These are phyloP conservation scores for Xanthia icteritia DNA, from an alignment of 2,888 invertebrate species.

Conservation along the genomic window DNA sequence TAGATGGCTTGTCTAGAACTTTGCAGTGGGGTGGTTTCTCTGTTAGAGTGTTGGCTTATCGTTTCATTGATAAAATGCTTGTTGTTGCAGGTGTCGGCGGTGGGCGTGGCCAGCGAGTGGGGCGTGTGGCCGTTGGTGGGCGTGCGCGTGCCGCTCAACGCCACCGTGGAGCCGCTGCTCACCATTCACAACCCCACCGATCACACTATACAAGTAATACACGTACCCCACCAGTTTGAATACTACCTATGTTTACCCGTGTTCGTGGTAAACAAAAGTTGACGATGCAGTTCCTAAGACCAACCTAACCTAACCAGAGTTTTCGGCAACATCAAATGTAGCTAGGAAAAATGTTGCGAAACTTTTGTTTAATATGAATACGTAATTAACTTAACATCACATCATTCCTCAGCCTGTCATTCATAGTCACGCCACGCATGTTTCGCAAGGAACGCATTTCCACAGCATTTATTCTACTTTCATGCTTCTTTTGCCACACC, in stretches of 20 bases:
- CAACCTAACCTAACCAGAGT: too few relatives aligned
- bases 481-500: too few relatives aligned
- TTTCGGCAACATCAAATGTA: neutral
- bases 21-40: neutral
- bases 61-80: too few relatives aligned
- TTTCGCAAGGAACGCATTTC: too few relatives aligned
- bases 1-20: too few relatives aligned
- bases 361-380: neutral
- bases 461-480: too few relatives aligned
- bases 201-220: slow-evolving; percentile 94
- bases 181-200: slow-evolving; percentile 98
- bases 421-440: too few relatives aligned
- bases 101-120: slow-evolving; percentile 97
- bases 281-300: neutral
- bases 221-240: too few relatives aligned
- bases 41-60: neutral
- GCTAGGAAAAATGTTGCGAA: neutral
- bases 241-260: neutral
- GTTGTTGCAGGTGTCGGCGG: slow-evolving; percentile 93
- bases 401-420: too few relatives aligned
- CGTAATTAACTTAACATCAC: neutral
- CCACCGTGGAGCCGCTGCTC: slow-evolving; percentile 96
- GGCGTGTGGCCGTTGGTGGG: slow-evolving; percentile 97
- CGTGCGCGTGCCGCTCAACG: slow-evolving; percentile 97
- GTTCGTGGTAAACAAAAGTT: neutral